Evolutionary conservation across 2,888 invertebrate genomes (phyloP).

Genomic region (Hermaeophaga mercurialis): DNA sequence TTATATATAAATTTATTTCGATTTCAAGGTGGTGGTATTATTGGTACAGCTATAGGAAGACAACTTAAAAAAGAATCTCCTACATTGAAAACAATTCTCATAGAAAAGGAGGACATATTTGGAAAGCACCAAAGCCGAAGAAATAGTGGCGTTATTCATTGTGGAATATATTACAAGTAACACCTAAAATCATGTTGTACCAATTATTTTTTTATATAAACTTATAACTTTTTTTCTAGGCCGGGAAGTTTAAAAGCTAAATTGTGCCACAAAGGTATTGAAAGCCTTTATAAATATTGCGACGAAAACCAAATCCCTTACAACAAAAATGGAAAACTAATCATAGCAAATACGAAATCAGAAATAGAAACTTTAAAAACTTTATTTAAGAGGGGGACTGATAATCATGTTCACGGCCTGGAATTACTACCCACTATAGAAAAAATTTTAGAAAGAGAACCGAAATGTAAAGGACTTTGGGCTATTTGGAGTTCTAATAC

Average conservation of each 20-base stretch:
- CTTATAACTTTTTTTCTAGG: slow-evolving; percentile 56
- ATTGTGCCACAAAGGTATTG: slow-evolving; percentile 84
- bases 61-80: slow-evolving; percentile 79
- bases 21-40: slow-evolving; percentile 83
- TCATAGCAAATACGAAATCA: slow-evolving; percentile 74
- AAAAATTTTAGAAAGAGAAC: slow-evolving; percentile 38
- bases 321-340: slow-evolving; percentile 89
- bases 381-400: slow-evolving; percentile 62
- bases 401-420: slow-evolving; percentile 61
- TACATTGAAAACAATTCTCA: slow-evolving; percentile 74
- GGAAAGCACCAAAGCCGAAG: slow-evolving; percentile 92
- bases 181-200: too few relatives aligned
- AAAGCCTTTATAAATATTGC: slow-evolving; percentile 79
- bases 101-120: slow-evolving; percentile 85
- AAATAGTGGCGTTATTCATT: slow-evolving; percentile 96
- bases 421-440: slow-evolving; percentile 60
- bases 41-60: slow-evolving; percentile 91
- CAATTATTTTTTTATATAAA: too few relatives aligned
- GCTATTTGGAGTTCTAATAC: slow-evolving; percentile 78
- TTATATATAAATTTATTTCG: neutral
- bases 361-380: slow-evolving; percentile 73
- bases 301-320: slow-evolving; percentile 82
- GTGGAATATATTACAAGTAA: slow-evolving; percentile 77
- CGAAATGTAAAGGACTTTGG: slow-evolving; percentile 63
- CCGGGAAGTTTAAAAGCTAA: slow-evolving; percentile 85